A percentile compares a stretch with the other conserved stretches of the same genome.
Evolutionary conservation across 2,888 invertebrate genomes (phyloP).

Genomic region (Drosophila quinaria): DNA sequence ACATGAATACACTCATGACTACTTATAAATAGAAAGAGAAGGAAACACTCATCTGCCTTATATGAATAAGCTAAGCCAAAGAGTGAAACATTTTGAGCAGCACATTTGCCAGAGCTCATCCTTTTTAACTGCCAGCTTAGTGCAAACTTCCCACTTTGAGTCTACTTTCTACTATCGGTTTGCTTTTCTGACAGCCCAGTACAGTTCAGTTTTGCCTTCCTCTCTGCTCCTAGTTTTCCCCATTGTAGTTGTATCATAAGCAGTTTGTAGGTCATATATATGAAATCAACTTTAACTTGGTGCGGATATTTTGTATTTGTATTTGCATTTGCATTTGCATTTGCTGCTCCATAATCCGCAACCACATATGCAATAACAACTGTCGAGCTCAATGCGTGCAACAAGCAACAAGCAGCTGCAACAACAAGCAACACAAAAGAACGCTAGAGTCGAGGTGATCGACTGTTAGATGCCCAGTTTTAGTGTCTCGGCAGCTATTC

Average conservation of each 20-base stretch:
- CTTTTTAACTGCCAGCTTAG: slow-evolving; percentile 38
- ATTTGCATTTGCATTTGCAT: slow-evolving; percentile 46
- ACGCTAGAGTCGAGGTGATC: neutral
- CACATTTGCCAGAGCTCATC: slow-evolving; percentile 34
- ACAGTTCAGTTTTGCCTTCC: neutral
- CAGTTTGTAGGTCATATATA: slow-evolving; percentile 58
- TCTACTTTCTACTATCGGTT: slow-evolving; percentile 43
- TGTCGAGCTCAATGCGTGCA: slow-evolving; percentile 13
- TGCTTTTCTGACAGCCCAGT: slow-evolving; percentile 33
- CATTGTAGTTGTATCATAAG: slow-evolving; percentile 18
- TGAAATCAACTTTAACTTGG: slow-evolving; percentile 48
- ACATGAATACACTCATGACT: slow-evolving; percentile 31
- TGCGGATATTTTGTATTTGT: slow-evolving; percentile 35
- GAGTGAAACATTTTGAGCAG: slow-evolving; percentile 24
- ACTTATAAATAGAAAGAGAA: neutral
- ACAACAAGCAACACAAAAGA: slow-evolving; percentile 2
- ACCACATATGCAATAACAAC: slow-evolving; percentile 36
- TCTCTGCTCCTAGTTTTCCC: neutral
- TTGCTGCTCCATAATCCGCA: slow-evolving; percentile 41
- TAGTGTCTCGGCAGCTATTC: no score
- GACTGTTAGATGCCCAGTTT: neutral
- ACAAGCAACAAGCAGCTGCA: slow-evolving; percentile 29
- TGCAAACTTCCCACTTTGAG: slow-evolving; percentile 38
- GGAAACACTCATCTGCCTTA: slow-evolving; percentile 5
- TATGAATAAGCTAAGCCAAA: slow-evolving; percentile 31